Conservation (phyloP, 2,113 vertebrate genomes). For the Erpornis zantholeuca region DNA sequence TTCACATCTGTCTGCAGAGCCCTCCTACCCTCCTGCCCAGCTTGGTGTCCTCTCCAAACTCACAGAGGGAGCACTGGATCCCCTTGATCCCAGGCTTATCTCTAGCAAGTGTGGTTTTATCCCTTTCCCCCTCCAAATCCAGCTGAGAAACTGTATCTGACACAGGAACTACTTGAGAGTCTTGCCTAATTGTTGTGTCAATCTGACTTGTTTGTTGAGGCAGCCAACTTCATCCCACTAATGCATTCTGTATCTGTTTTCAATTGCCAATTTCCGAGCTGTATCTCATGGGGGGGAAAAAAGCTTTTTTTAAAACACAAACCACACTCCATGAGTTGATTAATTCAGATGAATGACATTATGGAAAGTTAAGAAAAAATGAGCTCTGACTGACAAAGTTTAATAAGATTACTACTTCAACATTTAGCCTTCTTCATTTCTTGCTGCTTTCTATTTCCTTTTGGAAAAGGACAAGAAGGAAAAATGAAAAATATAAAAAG, state of each 20-base stretch:
- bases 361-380: background rate
- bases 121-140: background rate
- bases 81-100: background rate
- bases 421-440: background rate
- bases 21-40: background rate
- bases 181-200: background rate
- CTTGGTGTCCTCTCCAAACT: background rate
- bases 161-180: background rate
- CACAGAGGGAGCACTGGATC: background rate
- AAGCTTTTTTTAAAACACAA: background rate
- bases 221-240: background rate
- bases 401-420: background rate
- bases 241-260: conserved; percentile 19
- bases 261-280: background rate
- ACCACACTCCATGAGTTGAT: background rate
- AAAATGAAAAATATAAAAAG: background rate
- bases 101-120: background rate
- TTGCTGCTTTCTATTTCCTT: background rate
- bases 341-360: conserved; percentile 20
- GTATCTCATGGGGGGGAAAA: background rate
- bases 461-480: background rate
- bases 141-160: background rate
- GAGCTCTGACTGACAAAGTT: background rate
- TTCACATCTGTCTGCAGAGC: background rate
- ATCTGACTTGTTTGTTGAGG: conserved; percentile 26